Conservation (phyloP, 2,888 invertebrate genomes). For the Ophion slaviceki region DNA sequence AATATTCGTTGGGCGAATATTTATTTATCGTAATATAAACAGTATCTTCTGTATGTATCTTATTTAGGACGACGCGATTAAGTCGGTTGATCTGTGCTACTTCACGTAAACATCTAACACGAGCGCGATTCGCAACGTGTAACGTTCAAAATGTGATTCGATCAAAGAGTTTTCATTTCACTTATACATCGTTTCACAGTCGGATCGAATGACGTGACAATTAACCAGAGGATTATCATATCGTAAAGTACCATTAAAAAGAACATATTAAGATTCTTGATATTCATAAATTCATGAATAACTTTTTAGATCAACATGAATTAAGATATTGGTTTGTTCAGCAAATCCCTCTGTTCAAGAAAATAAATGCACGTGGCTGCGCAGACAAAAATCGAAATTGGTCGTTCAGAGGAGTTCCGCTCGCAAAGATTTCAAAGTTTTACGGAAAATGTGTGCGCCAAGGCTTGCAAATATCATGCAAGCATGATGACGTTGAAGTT, state of each 20-base stretch:
- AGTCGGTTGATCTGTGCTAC: conserved; percentile 45
- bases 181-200: background rate
- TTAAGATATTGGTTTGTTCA: background rate
- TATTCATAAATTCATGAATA: too few relatives aligned
- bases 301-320: too few relatives aligned
- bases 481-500: conserved; percentile 17
- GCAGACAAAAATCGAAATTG: conserved; percentile 31
- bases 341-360: background rate
- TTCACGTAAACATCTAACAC: conserved; percentile 61
- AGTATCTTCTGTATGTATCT: conserved; percentile 8
- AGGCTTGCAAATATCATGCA: conserved; percentile 56
- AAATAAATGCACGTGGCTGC: background rate
- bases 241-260: background rate
- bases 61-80: conserved; percentile 33
- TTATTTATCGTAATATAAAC: background rate
- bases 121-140: conserved; percentile 63
- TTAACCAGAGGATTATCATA: background rate
- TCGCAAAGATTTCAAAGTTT: conserved; percentile 40
- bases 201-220: background rate
- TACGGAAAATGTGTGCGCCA: conserved; percentile 39
- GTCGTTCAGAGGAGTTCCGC: conserved; percentile 26
- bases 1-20: background rate
- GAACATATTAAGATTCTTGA: background rate
- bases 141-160: conserved; percentile 58
- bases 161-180: conserved; percentile 57